Evolutionary conservation across 1,140 invertebrate genomes (phyloP), one percentile per base, ranked within the genome.

Genomic region (Drosophila pseudoananassae): DNA sequence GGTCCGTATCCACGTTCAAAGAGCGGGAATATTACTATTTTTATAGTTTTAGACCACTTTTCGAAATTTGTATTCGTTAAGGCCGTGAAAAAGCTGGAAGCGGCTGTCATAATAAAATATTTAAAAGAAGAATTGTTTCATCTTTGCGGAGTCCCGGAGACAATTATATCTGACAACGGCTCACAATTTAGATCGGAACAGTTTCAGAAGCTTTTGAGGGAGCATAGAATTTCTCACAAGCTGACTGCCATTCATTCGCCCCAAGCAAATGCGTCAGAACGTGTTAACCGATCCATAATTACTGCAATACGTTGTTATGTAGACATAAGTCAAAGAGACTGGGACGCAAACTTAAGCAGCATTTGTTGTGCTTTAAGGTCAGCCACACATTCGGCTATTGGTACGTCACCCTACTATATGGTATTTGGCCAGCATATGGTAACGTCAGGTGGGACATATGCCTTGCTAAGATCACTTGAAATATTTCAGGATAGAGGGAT

Each of bases 31-130:
- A 29, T 54, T 15, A 31, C 36, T 0, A 60, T 66, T 45, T 76
- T 72, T 54, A 47, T 76, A 7, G 55, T 60, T 1, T 20, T 66
- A 12, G 60, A 72, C 33, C 59, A 76, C 17, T 66, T 20, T 17
- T 12, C 15, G 1, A 61, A 76, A 38, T 66, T 72, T 55, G 23
- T 52, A 3, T 71, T 64, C 38, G 15, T 77, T 0, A 73, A 68
- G 38, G 25, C 69, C 17, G 49, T 73, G 5, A 53, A 60, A 8
- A 36, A 68, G 15, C 10, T 54, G n/a, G 27, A 49, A 25, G 53
- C 49, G 8, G 43, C 51, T 0, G 47, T 43, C 0, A 23, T 75
- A 1, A 15, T 29, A 12, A 47, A 61, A 46, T 59, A 51, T 15
- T 7, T 25, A 17, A 7, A 38, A 12, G 15, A 38, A 9, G 33